Base-by-base conservation (phyloP, 35 echinoderm and acorn worm genomes). In the Hemicentrotus pulcherrimus region DNA sequence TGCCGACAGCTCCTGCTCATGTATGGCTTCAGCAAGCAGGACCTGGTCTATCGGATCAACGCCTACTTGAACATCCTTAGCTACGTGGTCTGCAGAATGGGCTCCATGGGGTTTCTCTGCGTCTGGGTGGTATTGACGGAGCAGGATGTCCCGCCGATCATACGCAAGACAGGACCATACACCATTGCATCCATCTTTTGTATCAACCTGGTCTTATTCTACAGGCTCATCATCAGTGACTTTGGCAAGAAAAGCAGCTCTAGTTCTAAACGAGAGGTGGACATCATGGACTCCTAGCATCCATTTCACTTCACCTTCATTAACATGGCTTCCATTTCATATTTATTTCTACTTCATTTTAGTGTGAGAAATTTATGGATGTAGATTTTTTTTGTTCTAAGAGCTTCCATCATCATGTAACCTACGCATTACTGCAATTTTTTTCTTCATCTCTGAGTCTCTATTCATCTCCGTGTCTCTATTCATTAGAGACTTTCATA, bases 1-100 rank as follows among this genome's bases (percentile, higher is more conserved):
- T 61, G 91, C 18, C 92, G 98, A 32, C 98, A 99, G 71, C 61
- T 99, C 47, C 94, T 99, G 15, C 94, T 97, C 4, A 99, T 99
- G 97, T 94, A 94, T 59, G 95, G 96, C 32, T 94, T 91, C 65
- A 71, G 94, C 14, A 99, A 97, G 86, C 55, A 91, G 32, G 91
- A 94, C 28, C 15, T 88, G 7, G 47, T 90, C 31, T 99, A 99
- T 85, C 35, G 47, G 28, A 28, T 97, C 22, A 96, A 96, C 46
- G 95, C 92, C 58, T 9, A 52, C 47, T 18, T 96, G 35, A 99
- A 97, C 94, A 48, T 99, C 41, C 58, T 96, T 5, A 99, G 96
- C 47, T 97, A 95, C 55, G 61, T 97, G 30, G 33, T 95, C 30
- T 97, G 96, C 48, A 94, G 98, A 13, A 48, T 58, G 91, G 91